A percentile compares a stretch with the other conserved stretches of the same genome.
phyloP scores from a whole-genome alignment of 2,113 vertebrate genomes.

The Podilymbus podiceps region DNA sequence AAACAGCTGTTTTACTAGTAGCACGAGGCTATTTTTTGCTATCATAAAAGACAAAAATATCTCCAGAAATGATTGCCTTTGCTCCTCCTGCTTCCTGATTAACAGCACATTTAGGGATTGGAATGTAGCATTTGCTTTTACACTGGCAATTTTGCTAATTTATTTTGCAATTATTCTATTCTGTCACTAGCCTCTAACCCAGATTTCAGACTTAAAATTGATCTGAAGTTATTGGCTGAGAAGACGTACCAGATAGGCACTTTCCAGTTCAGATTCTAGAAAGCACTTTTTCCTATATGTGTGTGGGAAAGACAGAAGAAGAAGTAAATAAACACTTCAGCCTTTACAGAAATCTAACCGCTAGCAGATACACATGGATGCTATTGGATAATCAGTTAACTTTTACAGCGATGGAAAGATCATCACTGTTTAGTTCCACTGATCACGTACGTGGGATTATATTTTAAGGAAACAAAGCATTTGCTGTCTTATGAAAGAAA shows the following conservation, averaged over 20 bases:
- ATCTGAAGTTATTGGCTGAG: neutral
- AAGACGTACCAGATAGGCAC: neutral
- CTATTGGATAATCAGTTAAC: neutral
- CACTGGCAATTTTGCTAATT: neutral
- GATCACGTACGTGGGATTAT: fast-evolving
- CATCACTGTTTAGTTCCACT: neutral
- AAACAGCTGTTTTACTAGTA: conserved; percentile 26
- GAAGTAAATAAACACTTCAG: neutral
- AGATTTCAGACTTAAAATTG: neutral
- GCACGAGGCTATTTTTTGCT: conserved; percentile 38
- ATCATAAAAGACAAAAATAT: conserved; percentile 20
- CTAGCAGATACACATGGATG: neutral
- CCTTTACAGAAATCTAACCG: neutral
- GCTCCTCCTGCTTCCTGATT: conserved; percentile 31
- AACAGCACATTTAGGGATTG: conserved; percentile 13
- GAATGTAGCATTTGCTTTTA: conserved; percentile 22
- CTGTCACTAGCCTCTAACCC: neutral
- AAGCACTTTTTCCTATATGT: neutral
- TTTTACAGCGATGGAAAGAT: neutral
- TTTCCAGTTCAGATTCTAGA: neutral
- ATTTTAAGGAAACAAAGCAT: neutral
- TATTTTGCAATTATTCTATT: neutral
- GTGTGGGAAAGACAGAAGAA: neutral
- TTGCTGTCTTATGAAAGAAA: neutral
- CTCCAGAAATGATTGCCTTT: conserved; percentile 22